These are phyloP conservation scores for Leiothrix lutea DNA, from an alignment of 2,113 vertebrate genomes.

Conservation along the genomic window DNA sequence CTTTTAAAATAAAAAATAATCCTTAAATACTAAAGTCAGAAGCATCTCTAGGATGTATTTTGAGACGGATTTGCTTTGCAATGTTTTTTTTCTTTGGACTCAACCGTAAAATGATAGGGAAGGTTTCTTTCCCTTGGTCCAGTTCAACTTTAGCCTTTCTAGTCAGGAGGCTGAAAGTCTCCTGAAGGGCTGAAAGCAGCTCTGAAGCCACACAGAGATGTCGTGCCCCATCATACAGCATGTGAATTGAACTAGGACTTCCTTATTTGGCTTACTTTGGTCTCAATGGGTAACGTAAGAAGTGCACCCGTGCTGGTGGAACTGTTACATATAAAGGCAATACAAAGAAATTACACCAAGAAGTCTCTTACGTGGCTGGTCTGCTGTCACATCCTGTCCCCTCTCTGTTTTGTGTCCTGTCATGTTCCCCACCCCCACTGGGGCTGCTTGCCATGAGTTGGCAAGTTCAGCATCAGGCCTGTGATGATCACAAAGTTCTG, in stretches of 20 bases:
- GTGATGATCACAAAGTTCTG: no score
- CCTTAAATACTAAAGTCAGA: not conserved
- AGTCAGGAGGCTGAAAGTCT: not conserved
- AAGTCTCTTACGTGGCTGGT: accelerated
- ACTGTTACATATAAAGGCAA: not conserved
- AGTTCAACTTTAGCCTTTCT: not conserved
- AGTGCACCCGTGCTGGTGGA: not conserved
- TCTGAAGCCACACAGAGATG: not conserved
- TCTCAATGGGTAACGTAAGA: not conserved
- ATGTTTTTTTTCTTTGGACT: not conserved
- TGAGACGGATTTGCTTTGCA: not conserved
- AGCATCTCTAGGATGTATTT: not conserved
- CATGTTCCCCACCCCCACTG: accelerated
- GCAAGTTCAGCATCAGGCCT: not conserved
- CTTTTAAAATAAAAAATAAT: not conserved
- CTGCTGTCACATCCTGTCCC: not conserved
- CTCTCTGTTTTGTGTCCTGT: not conserved
- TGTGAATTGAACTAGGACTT: not conserved
- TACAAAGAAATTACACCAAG: not conserved
- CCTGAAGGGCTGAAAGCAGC: not conserved
- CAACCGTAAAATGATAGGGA: accelerated
- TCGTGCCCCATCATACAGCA: accelerated
- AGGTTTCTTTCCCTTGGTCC: not conserved
- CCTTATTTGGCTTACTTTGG: not conserved
- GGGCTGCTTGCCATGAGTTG: not conserved